Percentiles rank a stretch among this genome's conserved stretches.
Evolutionary conservation across 1,140 invertebrate genomes (phyloP).

Genomic region (Scaptodrosophila lebanonensis): DNA sequence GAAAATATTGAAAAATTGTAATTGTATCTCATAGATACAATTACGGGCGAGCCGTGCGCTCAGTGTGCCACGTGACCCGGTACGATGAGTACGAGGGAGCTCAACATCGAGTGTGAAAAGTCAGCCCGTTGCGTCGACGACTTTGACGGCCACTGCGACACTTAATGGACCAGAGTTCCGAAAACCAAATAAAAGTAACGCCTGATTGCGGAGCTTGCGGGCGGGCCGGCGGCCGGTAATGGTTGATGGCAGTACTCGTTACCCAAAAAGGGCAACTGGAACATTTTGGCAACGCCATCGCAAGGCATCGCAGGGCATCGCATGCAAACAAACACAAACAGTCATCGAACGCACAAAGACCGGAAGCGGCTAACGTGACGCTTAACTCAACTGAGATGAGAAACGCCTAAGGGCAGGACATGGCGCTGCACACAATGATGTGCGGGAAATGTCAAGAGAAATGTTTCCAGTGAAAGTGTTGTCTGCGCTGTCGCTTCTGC

Average conservation of each 20-base stretch:
- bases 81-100: no score
- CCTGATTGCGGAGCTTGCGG: conserved; percentile 50
- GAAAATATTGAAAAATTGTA: conserved; percentile 74
- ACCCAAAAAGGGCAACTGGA: conserved; percentile 13
- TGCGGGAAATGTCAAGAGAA: conserved; percentile 34
- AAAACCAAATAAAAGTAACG: conserved; percentile 70
- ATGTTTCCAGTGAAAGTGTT: conserved; percentile 17
- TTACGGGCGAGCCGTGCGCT: conserved; percentile 42
- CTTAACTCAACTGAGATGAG: conserved; percentile 26
- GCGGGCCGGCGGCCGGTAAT: conserved; percentile 22
- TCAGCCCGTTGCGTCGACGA: conserved; percentile 34
- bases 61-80: conserved; percentile 54
- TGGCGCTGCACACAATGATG: conserved; percentile 46
- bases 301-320: conserved; percentile 39
- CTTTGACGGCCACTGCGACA: conserved; percentile 32
- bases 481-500: no score
- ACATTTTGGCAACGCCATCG: conserved; percentile 50
- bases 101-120: conserved; percentile 57
- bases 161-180: conserved; percentile 71
- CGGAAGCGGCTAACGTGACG: conserved; percentile 59
- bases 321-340: conserved; percentile 50
- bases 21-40: conserved; percentile 75
- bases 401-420: conserved; percentile 39
- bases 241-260: conserved; percentile 29
- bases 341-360: conserved; percentile 6